Evolutionary conservation across 2,797 vertebrate species (phyloP), one percentile per base, ranked within the genome.

Genomic region (Enteromius argenteus): DNA sequence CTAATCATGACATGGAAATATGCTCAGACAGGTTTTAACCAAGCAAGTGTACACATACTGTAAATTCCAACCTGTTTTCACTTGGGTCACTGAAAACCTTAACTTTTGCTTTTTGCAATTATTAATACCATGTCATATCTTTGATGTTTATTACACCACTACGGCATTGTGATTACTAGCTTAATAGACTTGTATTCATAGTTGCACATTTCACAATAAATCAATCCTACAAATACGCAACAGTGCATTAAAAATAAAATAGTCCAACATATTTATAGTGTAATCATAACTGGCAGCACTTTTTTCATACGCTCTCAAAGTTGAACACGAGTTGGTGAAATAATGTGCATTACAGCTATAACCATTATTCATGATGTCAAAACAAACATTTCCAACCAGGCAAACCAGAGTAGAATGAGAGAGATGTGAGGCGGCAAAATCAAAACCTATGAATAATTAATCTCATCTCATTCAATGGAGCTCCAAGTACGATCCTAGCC

Each of bases 391-490:
- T 78, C 27, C 37, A 79, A 72, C 51, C 15, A 71, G 49, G 19
- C 46, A 37, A 27, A 64, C 35, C 49, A 67, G 11, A 67, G 58
- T 30, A 75, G 17, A 80, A 75, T 53, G 35, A 56, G 69, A 58
- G 32, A 32, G 83, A 79, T 49, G 37, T 21, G 62, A 78, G 64
- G 60, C 37, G 17, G 68, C 49, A 66, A 75, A 81, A 75, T 85
- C 72, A 85, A 85, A 81, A 67, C 19, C 49, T 68, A 80, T 81
- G 56, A 85, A 85, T 85, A 76, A 78, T 85, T 85, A 46, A 85
- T 68, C 84, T 35, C 53, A 67, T 67, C 60, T 75, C 37, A 75
- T 85, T 85, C 79, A 81, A 35, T 68, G 8, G 51, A 56, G 68
- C 78, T 72, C 32, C 0, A 17, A 79, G 30, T 44, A 80, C 35